Evolutionary conservation across 2,888 invertebrate genomes (phyloP), one percentile per base, ranked within the genome.

Genomic region (Mesopsocus fuscifrons): DNA sequence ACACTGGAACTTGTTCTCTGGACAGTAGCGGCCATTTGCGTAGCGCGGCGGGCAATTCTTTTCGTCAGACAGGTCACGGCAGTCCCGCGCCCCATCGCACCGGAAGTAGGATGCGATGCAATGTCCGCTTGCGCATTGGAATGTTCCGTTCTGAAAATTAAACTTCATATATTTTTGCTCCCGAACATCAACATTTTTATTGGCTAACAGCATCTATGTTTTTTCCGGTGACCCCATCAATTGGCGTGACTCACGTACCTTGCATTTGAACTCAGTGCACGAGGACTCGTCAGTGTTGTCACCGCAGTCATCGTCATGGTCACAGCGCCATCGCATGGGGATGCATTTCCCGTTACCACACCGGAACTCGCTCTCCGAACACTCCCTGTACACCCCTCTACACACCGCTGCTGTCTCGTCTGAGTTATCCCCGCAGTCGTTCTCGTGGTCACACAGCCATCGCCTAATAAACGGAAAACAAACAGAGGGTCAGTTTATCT

Each of bases 401-500:
- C 94, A 95, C 23, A 83, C 65, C 0, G 73, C 64, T 51, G 84
- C 82, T 1, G 72, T 64, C 59, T 92, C 91, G 57, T 98, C 97
- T 43, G 83, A 82, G 34, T 84, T 83, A 59, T 97, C 97, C 0
- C 89, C 85, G 54, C 97, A 97, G 58, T 97, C 95, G 54, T 94
- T 89, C 21, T 94, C 88, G 60, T 89, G 92, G 57, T 97, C 95
- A 57, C 95, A 97, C 52, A 80, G 71, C 92, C 92, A 94, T 55
- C 89, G 82, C 52, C 58, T 55, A 46, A 5, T 44, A 42, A 18
- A 42, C 35, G 46, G n/a, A n/a, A n/a, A n/a, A n/a, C n/a, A n/a
- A n/a, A n/a, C n/a, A n/a, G n/a, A n/a, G n/a, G n/a, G n/a, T n/a
- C n/a, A n/a, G n/a, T n/a, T n/a, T n/a, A n/a, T n/a, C n/a, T n/a